phyloP scores from a whole-genome alignment of 2,888 invertebrate species.

The Willowsia nigromaculata region DNA sequence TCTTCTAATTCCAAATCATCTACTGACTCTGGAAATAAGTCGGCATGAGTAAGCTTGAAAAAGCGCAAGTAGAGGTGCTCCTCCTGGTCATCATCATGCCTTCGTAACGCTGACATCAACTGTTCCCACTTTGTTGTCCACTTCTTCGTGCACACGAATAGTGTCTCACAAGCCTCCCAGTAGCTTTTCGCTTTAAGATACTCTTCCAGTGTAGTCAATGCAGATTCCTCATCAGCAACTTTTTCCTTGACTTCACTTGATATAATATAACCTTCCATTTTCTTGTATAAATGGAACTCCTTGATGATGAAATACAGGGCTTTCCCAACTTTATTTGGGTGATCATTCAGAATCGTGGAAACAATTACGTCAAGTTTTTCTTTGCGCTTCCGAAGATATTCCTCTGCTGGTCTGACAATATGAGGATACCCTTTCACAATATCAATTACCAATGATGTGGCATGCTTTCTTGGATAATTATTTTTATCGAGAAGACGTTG shows the following conservation, averaged over 20 bases:
- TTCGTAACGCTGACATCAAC: background rate
- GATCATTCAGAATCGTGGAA: conserved; percentile 33
- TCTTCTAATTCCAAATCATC: conserved; percentile 55
- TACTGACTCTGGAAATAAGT: conserved; percentile 43
- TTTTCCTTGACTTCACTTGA: background rate
- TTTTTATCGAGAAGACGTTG: conserved; percentile 75
- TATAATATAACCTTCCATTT: background rate
- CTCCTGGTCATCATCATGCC: conserved; percentile 11
- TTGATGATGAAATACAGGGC: conserved; percentile 62
- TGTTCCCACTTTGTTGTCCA: conserved; percentile 40
- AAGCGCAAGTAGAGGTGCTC: conserved; percentile 49
- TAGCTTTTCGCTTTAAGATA: conserved; percentile 50
- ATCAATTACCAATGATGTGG: conserved; percentile 68
- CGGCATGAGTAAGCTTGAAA: conserved; percentile 34
- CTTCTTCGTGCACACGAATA: conserved; percentile 14
- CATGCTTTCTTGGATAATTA: conserved; percentile 69
- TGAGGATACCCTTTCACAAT: conserved; percentile 72
- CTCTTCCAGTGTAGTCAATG: conserved; percentile 51
- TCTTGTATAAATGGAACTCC: conserved; percentile 53
- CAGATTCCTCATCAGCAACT: conserved; percentile 33
- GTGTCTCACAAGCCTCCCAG: conserved; percentile 73
- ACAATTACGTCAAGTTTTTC: conserved; percentile 43
- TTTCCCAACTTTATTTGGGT: conserved; percentile 19
- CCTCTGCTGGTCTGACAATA: conserved; percentile 59
- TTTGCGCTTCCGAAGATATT: conserved; percentile 17